Evolutionary conservation across 2,797 vertebrate genomes (phyloP).

Genomic region (Coccyzus lansbergi): DNA sequence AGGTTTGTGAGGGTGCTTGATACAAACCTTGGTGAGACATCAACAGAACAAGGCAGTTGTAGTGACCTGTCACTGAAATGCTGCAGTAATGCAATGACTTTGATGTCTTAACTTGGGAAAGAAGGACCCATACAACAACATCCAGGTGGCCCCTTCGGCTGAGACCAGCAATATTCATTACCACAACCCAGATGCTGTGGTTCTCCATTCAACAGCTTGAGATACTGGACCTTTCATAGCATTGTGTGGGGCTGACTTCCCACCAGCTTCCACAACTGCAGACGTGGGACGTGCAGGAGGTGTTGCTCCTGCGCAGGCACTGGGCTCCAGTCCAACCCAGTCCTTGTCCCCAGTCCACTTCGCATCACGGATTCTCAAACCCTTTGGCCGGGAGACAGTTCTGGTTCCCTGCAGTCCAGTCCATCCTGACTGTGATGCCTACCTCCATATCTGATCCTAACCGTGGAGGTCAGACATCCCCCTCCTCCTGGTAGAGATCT

Average conservation of each 20-base stretch:
- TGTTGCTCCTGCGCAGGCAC: background rate
- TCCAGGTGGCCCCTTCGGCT: background rate
- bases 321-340: background rate
- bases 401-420: background rate
- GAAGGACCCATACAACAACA: background rate
- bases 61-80: background rate
- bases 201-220: background rate
- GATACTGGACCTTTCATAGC: fast-evolving
- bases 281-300: background rate
- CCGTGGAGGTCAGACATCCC: background rate
- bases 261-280: background rate
- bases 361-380: background rate
- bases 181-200: fast-evolving
- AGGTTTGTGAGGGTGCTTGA: background rate
- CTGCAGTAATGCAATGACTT: background rate
- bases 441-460: background rate
- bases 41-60: background rate
- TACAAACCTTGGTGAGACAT: background rate
- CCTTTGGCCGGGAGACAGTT: background rate
- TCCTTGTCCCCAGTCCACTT: background rate
- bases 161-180: background rate
- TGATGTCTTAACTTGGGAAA: background rate
- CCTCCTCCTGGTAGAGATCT: background rate
- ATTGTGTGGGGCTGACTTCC: background rate
- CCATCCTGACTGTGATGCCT: background rate